Evolutionary conservation across 2,797 vertebrate species (phyloP), one percentile per base, ranked within the genome.

Genomic region (Lepus oiostolus): DNA sequence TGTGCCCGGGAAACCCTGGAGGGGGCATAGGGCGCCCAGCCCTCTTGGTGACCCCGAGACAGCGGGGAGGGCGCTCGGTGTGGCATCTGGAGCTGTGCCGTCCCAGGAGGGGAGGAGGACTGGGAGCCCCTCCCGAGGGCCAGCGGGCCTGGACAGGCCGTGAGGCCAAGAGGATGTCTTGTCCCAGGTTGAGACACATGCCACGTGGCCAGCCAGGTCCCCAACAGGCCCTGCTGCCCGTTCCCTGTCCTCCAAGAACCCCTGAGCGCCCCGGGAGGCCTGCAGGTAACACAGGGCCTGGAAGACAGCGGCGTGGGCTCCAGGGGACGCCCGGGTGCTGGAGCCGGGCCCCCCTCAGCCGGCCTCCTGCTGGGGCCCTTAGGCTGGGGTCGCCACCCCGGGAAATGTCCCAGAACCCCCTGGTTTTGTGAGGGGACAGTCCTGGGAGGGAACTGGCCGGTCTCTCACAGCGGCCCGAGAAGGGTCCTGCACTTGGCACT

Each of bases 151-250:
- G 42, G 42, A 42, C 42, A 42, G 42, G 42, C 42, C 42, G 42
- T 42, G 54, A 5, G n/a, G 13, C 30, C 12, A 19, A 11, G 79
- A 5, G 10, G 85, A 28, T 4, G 14, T 0, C 28, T 3, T 4
- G 54, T 28, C 26, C 35, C 22, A 0, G 19, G 8, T 13, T 8
- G 0, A 8, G 6, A 17, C 50, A 21, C 4, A 2, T 72, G 17
- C 54, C 83, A n/a, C 2, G 0, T 0, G 24, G n/a, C 24, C 79
- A 35, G 63, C 4, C 9, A 22, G 62, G 30, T 6, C 30, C 50
- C 76, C 12, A 24, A 0, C 4, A 1, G 42, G 9, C 28, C 4
- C 47, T 9, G 24, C 2, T 2, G 63, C 13, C 63, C 0, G 30
- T 24, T 72, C 10, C 42, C 62, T 16, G 1, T n/a, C 42, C 2